phyloP scores from a whole-genome alignment of 2,888 invertebrate species.

The Melipona beecheii region DNA sequence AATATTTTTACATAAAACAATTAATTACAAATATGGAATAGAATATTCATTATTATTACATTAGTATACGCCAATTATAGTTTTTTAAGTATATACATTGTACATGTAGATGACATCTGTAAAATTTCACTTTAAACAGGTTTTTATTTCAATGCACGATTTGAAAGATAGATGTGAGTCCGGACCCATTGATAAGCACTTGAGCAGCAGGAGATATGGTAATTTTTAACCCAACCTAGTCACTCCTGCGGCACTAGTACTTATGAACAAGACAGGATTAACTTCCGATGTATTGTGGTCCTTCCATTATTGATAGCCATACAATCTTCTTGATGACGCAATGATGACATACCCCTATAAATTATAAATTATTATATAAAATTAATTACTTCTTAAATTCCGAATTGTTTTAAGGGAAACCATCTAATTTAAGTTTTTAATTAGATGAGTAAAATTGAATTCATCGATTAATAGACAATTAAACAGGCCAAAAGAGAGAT shows the following conservation, averaged over 20 bases:
- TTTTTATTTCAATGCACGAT: background rate
- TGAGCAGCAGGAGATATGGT: constrained; percentile 93
- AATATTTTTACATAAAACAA: background rate
- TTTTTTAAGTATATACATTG: background rate
- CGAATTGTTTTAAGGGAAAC: background rate
- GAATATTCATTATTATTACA: background rate
- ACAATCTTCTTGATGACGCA: background rate
- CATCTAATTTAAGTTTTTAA: background rate
- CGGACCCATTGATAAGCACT: constrained; percentile 93
- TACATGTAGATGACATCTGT: background rate
- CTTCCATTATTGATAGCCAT: background rate
- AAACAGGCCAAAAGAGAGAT: constrained; percentile 74
- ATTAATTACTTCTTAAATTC: background rate
- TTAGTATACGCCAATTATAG: background rate
- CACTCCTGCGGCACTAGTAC: constrained; percentile 97
- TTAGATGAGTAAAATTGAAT: background rate
- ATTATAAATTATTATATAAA: constrained; percentile 13
- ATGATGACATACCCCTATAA: constrained; percentile 8
- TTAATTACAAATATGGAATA: constrained; percentile 1
- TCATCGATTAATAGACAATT: constrained; percentile 59
- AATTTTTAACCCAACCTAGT: constrained; percentile 84
- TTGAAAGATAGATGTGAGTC: constrained; percentile 77
- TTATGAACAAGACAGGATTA: constrained; percentile 91
- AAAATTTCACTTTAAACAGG: background rate
- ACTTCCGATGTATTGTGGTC: constrained; percentile 9